Evolutionary conservation across 2,113 vertebrate genomes (phyloP).

Genomic region (Microcebus lehilahytsara): DNA sequence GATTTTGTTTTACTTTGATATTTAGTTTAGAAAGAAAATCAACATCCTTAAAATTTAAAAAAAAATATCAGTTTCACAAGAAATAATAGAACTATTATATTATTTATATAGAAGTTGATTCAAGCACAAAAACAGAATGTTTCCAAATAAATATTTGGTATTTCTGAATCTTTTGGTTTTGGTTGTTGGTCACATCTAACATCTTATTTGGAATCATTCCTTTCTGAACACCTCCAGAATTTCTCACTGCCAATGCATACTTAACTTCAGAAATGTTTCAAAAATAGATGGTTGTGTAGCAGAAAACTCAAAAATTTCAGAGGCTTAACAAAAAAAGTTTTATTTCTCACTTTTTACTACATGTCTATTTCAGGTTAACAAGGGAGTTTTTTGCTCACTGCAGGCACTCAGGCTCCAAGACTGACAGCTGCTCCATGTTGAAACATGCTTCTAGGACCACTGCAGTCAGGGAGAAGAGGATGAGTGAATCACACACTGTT

Average conservation of each 20-base stretch:
- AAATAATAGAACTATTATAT: neutral
- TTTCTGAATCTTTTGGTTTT: neutral
- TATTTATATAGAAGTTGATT: neutral
- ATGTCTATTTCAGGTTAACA: neutral
- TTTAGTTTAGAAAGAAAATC: slow-evolving; percentile 84
- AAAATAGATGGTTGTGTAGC: neutral
- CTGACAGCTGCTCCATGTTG: neutral
- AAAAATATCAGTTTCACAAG: slow-evolving; percentile 72
- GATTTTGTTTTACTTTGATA: slow-evolving; percentile 77
- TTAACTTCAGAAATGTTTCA: neutral
- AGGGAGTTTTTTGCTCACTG: neutral
- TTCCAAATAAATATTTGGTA: neutral
- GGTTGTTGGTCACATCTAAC: neutral
- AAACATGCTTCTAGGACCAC: neutral
- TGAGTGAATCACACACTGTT: neutral
- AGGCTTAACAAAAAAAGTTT: neutral
- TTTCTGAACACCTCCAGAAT: neutral
- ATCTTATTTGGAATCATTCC: neutral
- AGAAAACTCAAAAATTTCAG: neutral
- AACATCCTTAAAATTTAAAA: slow-evolving; percentile 75
- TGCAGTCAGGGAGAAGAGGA: neutral
- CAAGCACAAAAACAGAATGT: neutral
- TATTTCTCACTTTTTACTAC: neutral
- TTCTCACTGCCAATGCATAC: neutral
- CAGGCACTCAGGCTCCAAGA: neutral